Evolutionary conservation across 1,140 invertebrate species (phyloP), one percentile per base, ranked within the genome.

Genomic region (Papilio machaon): DNA sequence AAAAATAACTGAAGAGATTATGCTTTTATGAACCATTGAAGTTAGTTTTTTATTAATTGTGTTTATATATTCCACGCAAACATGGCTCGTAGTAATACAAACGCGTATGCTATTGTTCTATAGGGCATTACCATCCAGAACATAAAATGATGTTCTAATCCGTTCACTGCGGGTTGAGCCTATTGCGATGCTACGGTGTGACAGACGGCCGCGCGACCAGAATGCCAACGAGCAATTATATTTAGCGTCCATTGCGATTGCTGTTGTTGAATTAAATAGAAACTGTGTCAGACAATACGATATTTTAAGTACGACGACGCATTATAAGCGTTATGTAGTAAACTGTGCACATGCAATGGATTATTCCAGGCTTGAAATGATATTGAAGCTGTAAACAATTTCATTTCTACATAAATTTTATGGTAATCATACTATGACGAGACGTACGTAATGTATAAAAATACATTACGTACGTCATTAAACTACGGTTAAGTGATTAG

Each of bases 221-320:
- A 90, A 92, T 94, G 89, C 86, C 89, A 94, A 94, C 90, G 85
- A 74, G 82, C 89, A 90, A 92, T 92, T 94, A 93, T 93, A 92
- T 92, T 91, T 93, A 92, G 90, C 87, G 84, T 89, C 86, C 81
- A 87, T 85, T 87, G 87, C 90, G 88, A 89, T 91, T 88, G 89
- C 86, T 86, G 85, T 88, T 85, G 84, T 85, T 85, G 86, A 88
- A 91, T 90, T 86, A 87, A 89, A 88, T 85, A 87, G 85, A 88
- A 92, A 90, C 87, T 92, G 83, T 92, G 89, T 89, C 91, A 93
- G 82, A 85, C 78, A 64, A 46, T 43, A 47, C 60, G 58, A 64
- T 67, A 54, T 79, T 64, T 79, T 79, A 79, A 46, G 7, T 19
- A 35, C 46, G 17, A 74, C 83, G 83, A 67, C 64, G 47, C n/a